Evolutionary conservation across 2,888 invertebrate genomes (phyloP), one percentile per base, ranked within the genome.

Genomic region (Globia sparganii): DNA sequence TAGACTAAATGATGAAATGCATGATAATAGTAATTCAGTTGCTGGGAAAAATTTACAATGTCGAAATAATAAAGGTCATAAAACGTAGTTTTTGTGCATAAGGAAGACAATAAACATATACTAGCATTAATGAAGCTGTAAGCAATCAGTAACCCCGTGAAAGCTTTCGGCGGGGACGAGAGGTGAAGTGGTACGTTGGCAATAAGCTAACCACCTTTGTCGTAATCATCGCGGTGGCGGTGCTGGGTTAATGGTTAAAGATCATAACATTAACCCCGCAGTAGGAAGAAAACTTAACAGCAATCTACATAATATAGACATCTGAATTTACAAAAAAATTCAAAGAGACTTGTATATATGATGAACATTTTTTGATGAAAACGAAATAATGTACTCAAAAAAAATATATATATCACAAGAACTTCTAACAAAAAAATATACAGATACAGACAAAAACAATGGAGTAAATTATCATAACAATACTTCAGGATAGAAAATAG

Each of bases 171-270:
- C 34, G 68, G 71, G 62, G 59, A 56, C 49, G 37, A 68, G 71
- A 73, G 85, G 85, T 84, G 77, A 74, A 18, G 46, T 62, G 62
- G 71, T 65, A 34, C 13, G 72, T 66, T 70, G 76, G 72, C 72
- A 61, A 66, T 68, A 59, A 59, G 77, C 72, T 81, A 74, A 74
- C 77, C 53, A 72, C 73, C 74, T 62, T 73, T 80, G 73, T 77
- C 72, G 77, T 77, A 83, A 84, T 68, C 53, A 58, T 40, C 49
- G 75, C 59, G 15, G 68, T 83, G 61, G 56, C 58, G n/a, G 34
- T 76, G 72, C 75, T 61, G 28, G 82, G 83, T 76, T 71, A 83
- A 56, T 67, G 82, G 82, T 72, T 71, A 83, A 84, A 83, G 84
- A 72, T 84, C 72, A 70, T 53, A 25, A 71, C 37, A 79, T 68